Conservation (phyloP, 2,113 vertebrate species). For the Ranitomeya imitator region DNA sequence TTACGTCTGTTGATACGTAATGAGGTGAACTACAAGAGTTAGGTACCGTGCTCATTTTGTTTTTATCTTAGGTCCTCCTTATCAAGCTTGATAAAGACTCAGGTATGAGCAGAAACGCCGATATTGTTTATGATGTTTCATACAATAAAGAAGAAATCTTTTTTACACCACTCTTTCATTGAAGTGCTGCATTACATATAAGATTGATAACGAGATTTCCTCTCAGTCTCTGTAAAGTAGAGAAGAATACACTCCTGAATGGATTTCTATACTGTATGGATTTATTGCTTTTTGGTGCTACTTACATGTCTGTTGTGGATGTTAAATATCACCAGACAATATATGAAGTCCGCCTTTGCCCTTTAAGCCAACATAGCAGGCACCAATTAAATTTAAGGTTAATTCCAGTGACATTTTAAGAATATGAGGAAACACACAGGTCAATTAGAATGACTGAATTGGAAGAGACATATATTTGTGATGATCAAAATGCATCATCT, state of each 20-base stretch:
- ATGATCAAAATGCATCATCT: slow-evolving; percentile 23
- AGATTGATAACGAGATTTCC: not conserved
- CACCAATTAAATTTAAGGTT: slow-evolving; percentile 46
- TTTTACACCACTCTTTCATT: no score
- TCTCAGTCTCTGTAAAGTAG: not conserved
- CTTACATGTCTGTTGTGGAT: slow-evolving; percentile 26
- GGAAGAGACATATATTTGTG: not conserved
- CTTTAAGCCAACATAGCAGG: slow-evolving; percentile 28
- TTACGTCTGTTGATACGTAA: no score
- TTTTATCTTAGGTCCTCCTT: no score
- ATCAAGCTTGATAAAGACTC: no score
- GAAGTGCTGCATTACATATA: no score
- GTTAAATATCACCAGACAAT: slow-evolving; percentile 46
- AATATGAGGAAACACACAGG: not conserved
- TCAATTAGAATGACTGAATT: slow-evolving; percentile 35
- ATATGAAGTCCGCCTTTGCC: slow-evolving; percentile 46
- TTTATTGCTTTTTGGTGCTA: slow-evolving; percentile 27
- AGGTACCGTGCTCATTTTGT: no score
- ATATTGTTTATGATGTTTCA: no score
- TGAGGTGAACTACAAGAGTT: no score
- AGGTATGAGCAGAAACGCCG: no score
- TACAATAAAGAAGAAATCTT: no score
- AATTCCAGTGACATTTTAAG: slow-evolving; percentile 48
- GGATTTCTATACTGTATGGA: slow-evolving; percentile 28
- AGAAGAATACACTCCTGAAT: not conserved